These are phyloP conservation scores for Centropus unirufus DNA, from an alignment of 2,113 vertebrate genomes.

Conservation along the genomic window DNA sequence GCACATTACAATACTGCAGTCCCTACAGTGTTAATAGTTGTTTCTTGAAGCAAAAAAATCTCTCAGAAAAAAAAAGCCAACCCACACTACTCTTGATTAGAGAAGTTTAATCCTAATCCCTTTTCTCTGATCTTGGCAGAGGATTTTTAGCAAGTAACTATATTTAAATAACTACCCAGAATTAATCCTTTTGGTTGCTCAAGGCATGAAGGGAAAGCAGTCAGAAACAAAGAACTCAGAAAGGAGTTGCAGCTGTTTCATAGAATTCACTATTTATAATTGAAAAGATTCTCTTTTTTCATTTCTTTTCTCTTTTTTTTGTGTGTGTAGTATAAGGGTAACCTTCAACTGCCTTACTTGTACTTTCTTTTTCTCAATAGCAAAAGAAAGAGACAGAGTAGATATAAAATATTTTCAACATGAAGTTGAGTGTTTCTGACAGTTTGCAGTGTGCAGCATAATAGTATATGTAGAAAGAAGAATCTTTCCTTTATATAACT, in stretches of 20 bases:
- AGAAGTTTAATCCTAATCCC: constrained; percentile 85
- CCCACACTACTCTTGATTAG: constrained; percentile 74
- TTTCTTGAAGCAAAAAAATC: constrained; percentile 58
- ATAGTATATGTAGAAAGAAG: background rate
- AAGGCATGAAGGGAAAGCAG: constrained; percentile 74
- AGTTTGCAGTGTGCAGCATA: constrained; percentile 26
- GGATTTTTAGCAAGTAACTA: constrained; percentile 83
- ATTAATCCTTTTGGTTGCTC: constrained; percentile 87
- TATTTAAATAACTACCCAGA: constrained; percentile 87
- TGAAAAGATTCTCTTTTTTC: constrained; percentile 53
- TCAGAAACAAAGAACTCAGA: constrained; percentile 83
- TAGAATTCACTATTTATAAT: constrained; percentile 76
- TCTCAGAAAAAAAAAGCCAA: background rate
- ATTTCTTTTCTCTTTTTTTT: background rate
- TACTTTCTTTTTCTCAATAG: constrained; percentile 46
- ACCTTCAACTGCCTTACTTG: constrained; percentile 57
- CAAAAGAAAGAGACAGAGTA: constrained; percentile 34
- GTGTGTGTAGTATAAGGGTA: constrained; percentile 21
- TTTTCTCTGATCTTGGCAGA: constrained; percentile 87
- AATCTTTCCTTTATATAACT: background rate
- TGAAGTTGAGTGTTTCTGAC: constrained; percentile 36
- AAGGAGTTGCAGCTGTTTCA: constrained; percentile 80
- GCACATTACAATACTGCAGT: background rate
- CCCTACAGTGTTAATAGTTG: constrained; percentile 47
- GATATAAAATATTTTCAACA: constrained; percentile 25